Base-by-base conservation (phyloP, 2,888 invertebrate species). In the Lysandra coridon region DNA sequence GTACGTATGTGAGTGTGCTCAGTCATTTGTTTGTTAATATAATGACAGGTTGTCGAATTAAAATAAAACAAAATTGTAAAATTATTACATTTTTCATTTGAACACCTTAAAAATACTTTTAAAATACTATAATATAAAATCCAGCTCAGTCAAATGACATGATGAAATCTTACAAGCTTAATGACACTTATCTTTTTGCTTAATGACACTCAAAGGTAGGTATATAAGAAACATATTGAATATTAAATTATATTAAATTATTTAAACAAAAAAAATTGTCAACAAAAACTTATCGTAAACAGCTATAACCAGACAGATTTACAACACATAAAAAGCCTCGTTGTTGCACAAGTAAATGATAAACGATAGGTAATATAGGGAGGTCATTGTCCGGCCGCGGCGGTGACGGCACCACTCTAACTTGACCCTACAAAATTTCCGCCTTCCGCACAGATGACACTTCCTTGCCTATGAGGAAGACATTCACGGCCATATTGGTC, bases 1-100 rank as follows among this genome's bases (percentile, higher is more conserved):
- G 95, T 95, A 91, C 94, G 95, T 95, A 93, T 96, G 96, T 96
- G 96, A 91, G 94, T 92, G 94, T 93, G 94, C 93, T 93, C 93
- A 94, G 94, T 94, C 94, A 94, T 94, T 94, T 93, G 93, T 94
- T 94, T 94, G 94, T 94, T 94, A 96, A 96, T 96, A 96, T 96
- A 96, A 96, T 96, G 96, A 96, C 96, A 96, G 96, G 96, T 96
- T 96, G 96, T 96, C 96, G 95, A 96, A 96, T 96, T 96, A 96
- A 96, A 95, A 94, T 95, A 94, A 92, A 93, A 92, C 89, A 92
- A 92, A 91, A 89, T 92, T 93, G 91, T 92, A 93, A 94, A 93
- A 91, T 90, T 90, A 89, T 84, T 83, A 83, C 73, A 76, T 79
- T 80, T 83, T 82, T 82, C 80, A 82, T 81, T 83, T 82, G 57